These are phyloP conservation scores for Lucilia sericata DNA, from an alignment of 1,140 invertebrate species.

Conservation along the genomic window DNA sequence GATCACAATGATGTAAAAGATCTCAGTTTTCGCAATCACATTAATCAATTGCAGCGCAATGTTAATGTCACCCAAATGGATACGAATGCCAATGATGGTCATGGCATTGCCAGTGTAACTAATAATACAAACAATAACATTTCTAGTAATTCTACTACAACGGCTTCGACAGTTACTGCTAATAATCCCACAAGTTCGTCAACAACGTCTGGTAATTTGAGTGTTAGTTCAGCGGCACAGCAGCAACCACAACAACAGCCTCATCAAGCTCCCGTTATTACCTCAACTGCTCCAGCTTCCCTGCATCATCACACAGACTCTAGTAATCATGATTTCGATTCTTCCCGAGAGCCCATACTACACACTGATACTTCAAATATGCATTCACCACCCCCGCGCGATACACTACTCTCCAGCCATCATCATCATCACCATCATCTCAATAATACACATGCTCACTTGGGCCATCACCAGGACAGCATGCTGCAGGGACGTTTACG, in stretches of 20 bases:
- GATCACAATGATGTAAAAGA: conserved; percentile 78
- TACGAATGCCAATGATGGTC: conserved; percentile 44
- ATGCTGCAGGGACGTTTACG: conserved; percentile 57
- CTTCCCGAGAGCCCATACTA: conserved; percentile 61
- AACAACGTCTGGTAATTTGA: neutral
- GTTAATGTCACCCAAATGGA: conserved; percentile 50
- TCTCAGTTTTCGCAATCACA: conserved; percentile 65
- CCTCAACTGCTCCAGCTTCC: conserved; percentile 59
- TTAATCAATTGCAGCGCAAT: conserved; percentile 62
- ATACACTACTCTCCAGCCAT: conserved; percentile 55
- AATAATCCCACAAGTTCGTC: conserved; percentile 44
- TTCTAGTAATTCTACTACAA: conserved; percentile 48
- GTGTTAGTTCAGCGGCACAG: neutral
- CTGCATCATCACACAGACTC: conserved; percentile 62
- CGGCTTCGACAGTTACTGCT: conserved; percentile 33
- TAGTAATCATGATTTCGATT: conserved; percentile 66
- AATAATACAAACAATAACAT: conserved; percentile 35
- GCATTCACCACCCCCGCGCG: conserved; percentile 64
- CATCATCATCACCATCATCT: conserved; percentile 52
- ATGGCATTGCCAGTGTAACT: neutral
- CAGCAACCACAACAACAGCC: conserved; percentile 55
- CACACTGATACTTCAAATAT: conserved; percentile 66
- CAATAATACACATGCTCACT: conserved; percentile 33
- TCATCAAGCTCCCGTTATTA: conserved; percentile 63
- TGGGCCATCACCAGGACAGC: conserved; percentile 39